Percentiles rank a stretch among this genome's conserved stretches.
Evolutionary conservation across 2,888 invertebrate species (phyloP).

Genomic region (Mystacides longicornis): DNA sequence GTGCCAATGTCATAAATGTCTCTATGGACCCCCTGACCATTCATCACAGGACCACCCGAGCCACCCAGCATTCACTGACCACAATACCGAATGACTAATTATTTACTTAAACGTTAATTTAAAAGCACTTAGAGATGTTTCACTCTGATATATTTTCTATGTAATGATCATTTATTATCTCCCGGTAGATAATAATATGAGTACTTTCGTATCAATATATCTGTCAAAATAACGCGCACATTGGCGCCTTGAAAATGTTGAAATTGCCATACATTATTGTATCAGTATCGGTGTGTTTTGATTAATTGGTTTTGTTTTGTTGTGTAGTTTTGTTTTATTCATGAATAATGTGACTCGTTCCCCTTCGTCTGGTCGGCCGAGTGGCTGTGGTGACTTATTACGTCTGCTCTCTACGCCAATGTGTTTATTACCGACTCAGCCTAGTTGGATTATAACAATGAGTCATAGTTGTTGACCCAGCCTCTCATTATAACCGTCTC

Average conservation of each 20-base stretch:
- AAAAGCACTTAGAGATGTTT: conserved; percentile 8
- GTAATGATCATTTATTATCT: conserved; percentile 5
- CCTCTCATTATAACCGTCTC: no score
- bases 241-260: conserved; percentile 8
- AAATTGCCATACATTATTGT: conserved; percentile 2
- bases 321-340: no score
- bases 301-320: conserved; percentile 6
- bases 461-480: no score
- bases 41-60: not conserved
- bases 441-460: no score
- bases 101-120: conserved; percentile 2
- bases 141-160: conserved; percentile 6
- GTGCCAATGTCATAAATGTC: no score
- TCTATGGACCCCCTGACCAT: no score
- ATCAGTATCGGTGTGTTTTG: no score
- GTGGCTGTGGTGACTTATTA: no score
- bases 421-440: no score
- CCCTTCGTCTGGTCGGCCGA: conserved; percentile 1
- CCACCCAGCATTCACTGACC: not conserved
- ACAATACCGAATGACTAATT: no score
- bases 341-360: conserved; percentile 1
- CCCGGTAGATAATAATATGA: no score
- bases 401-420: no score
- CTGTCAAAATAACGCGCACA: conserved; percentile 6
- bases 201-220: not conserved